phyloP scores from a whole-genome alignment of 2,888 invertebrate species.

The Plagiodera versicolora region DNA sequence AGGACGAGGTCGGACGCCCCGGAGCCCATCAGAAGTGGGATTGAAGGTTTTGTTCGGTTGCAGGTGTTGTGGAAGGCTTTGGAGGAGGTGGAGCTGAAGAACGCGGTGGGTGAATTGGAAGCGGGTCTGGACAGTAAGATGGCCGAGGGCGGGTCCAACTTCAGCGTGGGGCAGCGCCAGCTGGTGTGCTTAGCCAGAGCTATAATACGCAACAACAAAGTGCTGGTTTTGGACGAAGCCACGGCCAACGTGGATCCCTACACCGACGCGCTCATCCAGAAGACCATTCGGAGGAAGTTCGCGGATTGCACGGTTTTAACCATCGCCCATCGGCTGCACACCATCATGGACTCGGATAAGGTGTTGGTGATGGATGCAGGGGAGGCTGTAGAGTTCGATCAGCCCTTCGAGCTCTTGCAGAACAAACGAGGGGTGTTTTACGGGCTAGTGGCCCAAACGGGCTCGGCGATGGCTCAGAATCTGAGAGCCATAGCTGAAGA shows the following conservation, averaged over 20 bases:
- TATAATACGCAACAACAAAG: slow-evolving; percentile 55
- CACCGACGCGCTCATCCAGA: slow-evolving; percentile 76
- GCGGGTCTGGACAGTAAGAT: slow-evolving; percentile 69
- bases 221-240: slow-evolving; percentile 65
- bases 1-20: slow-evolving; percentile 61
- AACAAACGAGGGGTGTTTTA: slow-evolving; percentile 37
- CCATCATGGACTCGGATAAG: slow-evolving; percentile 83
- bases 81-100: slow-evolving; percentile 78
- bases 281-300: slow-evolving; percentile 74
- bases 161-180: slow-evolving; percentile 62
- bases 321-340: slow-evolving; percentile 81
- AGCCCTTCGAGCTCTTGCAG: slow-evolving; percentile 68
- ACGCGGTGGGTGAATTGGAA: slow-evolving; percentile 54
- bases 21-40: background rate
- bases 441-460: slow-evolving; percentile 69
- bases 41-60: slow-evolving; percentile 6
- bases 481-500: slow-evolving; percentile 38
- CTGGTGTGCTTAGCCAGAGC: slow-evolving; percentile 70
- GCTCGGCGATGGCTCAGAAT: slow-evolving; percentile 48
- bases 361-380: slow-evolving; percentile 82
- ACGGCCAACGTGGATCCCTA: slow-evolving; percentile 81
- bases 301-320: slow-evolving; percentile 77
- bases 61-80: slow-evolving; percentile 75
- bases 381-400: slow-evolving; percentile 72
- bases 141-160: slow-evolving; percentile 66